Evolutionary conservation across 2,797 vertebrate genomes (phyloP), one percentile per base, ranked within the genome.

Genomic region (Trichosurus vulpecula): DNA sequence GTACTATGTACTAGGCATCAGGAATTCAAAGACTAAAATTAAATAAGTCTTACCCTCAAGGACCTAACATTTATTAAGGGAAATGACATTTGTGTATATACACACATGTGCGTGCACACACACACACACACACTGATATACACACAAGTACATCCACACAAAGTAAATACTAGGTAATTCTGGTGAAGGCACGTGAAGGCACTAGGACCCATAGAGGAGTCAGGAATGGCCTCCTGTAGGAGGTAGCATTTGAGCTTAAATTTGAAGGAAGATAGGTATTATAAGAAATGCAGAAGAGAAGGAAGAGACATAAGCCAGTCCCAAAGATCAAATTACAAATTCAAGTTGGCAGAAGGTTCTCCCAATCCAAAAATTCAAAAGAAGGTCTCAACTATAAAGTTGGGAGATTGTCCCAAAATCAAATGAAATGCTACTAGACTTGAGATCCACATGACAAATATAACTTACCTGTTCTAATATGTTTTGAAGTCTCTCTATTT

Each of bases 401-500:
- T 51, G 25, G 22, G 25, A 27, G 74, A 47, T 51, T 87, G 25
- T 19, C 35, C 35, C 41, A 27, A 87, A 51, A 27, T 27, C 41
- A 87, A 12, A 87, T 22, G 25, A 51, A 87, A 87, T 81, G 27
- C 74, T 81, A 10, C 41, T 47, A 41, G 19, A 51, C 9, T 87
- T 51, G 22, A 87, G 41, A 27, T 51, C 8, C 41, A 87, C 74
- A 41, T 27, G 41, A 81, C 55, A 97, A 95, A 91, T 61, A n/a
- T 16, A 9, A 96, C 98, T 99, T 99, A 99, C 99, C 99, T 99
- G 99, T 98, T 99, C 99, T 98, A 99, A 98, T 98, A 99, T 99
- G 98, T 98, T 99, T 98, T 99, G 99, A 97, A 99, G 99, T 97
- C 99, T 99, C 97, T 99, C 99, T 92, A 99, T 99, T 98, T 99